A percentile compares a stretch with the other conserved stretches of the same genome.
phyloP scores from a whole-genome alignment of 1,140 invertebrate genomes.

The Adoxophyes honmai region DNA sequence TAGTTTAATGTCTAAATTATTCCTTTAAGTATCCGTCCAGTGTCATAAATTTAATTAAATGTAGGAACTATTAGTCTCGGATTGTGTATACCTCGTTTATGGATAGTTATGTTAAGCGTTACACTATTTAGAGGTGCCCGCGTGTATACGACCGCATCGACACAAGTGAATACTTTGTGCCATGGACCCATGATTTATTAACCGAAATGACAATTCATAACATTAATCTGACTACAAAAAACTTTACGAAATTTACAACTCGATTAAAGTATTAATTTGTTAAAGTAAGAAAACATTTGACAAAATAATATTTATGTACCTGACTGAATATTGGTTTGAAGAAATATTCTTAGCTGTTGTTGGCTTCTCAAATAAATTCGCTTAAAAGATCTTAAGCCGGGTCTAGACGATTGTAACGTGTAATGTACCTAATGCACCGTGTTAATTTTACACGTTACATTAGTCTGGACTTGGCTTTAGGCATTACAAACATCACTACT shows the following conservation, averaged over 20 bases:
- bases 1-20: constrained; percentile 38
- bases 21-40: constrained; percentile 44
- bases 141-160: constrained; percentile 31
- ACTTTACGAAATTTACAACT: too few species aligned
- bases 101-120: constrained; percentile 8
- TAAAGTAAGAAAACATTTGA: neutral
- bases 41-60: constrained; percentile 52
- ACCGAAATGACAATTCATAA: neutral
- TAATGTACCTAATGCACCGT: too few species aligned
- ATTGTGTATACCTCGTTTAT: constrained; percentile 24
- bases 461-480: too few species aligned
- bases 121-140: neutral
- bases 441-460: too few species aligned
- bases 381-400: too few species aligned
- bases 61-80: neutral
- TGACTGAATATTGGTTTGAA: constrained; percentile 1
- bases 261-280: too few species aligned
- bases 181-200: constrained; percentile 37
- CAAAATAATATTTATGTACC: constrained; percentile 2
- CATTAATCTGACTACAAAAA: too few species aligned
- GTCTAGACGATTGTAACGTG: too few species aligned
- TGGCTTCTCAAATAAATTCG: too few species aligned
- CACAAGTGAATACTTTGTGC: constrained; percentile 69
- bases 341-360: neutral
- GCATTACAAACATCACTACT: too few species aligned